phyloP scores from a whole-genome alignment of 2,797 vertebrate species.

The Crocodylus rhombifer region DNA sequence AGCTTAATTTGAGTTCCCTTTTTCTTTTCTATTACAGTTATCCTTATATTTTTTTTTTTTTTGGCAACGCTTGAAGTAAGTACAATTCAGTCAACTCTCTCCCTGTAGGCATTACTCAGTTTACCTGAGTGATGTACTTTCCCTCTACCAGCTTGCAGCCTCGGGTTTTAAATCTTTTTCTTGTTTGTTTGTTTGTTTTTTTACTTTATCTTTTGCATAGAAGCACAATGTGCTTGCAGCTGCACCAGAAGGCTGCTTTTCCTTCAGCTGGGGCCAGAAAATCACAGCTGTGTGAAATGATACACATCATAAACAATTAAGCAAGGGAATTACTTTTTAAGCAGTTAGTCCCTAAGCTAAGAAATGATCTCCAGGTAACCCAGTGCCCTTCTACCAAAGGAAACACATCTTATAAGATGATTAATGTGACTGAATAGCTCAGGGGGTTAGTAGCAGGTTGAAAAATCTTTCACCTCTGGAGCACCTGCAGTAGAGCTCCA shows the following conservation, averaged over 20 bases:
- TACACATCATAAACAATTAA: background rate
- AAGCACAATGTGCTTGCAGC: background rate
- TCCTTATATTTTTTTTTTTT: background rate
- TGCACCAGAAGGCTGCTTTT: background rate
- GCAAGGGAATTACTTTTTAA: background rate
- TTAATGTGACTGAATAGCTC: background rate
- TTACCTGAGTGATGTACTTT: conserved; percentile 42
- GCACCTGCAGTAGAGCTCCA: background rate
- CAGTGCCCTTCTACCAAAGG: background rate
- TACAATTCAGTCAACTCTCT: conserved; percentile 29
- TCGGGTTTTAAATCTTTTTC: background rate
- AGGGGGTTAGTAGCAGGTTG: background rate
- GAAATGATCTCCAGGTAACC: background rate
- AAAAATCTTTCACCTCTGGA: fast-evolving
- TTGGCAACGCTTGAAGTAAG: conserved; percentile 3
- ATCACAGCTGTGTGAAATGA: conserved; percentile 38
- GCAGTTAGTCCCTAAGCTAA: background rate
- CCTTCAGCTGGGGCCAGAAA: background rate
- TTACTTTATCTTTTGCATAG: background rate
- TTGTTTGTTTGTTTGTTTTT: background rate
- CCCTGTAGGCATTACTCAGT: background rate
- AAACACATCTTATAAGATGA: background rate
- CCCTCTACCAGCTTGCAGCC: conserved; percentile 16
- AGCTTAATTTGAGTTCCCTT: conserved; percentile 12
- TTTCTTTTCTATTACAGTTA: background rate